Evolutionary conservation across 2,113 vertebrate genomes (phyloP).

Genomic region (Hymenochirus boettgeri): DNA sequence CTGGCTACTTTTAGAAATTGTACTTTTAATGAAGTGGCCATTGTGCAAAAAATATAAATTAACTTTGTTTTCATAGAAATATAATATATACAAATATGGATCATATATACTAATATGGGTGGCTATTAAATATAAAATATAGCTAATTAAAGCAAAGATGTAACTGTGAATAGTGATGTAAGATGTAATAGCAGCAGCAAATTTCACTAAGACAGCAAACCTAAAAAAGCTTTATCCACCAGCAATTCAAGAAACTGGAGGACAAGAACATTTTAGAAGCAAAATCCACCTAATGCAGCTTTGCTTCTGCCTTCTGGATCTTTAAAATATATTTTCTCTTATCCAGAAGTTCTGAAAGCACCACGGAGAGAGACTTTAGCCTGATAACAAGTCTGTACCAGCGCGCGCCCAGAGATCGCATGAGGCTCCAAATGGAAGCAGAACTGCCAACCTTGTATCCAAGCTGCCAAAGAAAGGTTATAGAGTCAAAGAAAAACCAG

Average conservation of each 20-base stretch:
- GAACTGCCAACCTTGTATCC: slow-evolving; percentile 37
- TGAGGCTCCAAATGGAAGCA: slow-evolving; percentile 32
- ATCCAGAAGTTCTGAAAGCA: slow-evolving; percentile 36
- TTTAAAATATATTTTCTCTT: slow-evolving; percentile 38
- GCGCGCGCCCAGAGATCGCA: slow-evolving; percentile 27
- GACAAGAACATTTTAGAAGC: slow-evolving; percentile 24
- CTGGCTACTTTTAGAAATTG: no score
- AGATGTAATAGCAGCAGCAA: background rate
- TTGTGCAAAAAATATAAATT: no score
- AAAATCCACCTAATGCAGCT: slow-evolving; percentile 34
- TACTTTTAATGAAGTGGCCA: no score
- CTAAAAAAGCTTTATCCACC: slow-evolving; percentile 27
- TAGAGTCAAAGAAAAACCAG: slow-evolving; percentile 38
- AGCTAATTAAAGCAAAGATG: slow-evolving; percentile 19
- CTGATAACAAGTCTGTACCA: slow-evolving; percentile 38
- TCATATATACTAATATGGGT: no score
- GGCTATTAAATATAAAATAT: background rate
- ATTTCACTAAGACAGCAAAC: slow-evolving; percentile 26
- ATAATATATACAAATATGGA: no score
- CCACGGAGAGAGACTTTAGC: slow-evolving; percentile 22
- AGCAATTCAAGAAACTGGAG: slow-evolving; percentile 33
- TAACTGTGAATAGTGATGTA: slow-evolving; percentile 11
- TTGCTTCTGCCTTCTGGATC: slow-evolving; percentile 24
- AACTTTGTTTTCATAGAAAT: no score
- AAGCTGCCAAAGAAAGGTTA: slow-evolving; percentile 38